Base-by-base conservation (phyloP, 2,888 invertebrate species). In the Xylota sylvarum region DNA sequence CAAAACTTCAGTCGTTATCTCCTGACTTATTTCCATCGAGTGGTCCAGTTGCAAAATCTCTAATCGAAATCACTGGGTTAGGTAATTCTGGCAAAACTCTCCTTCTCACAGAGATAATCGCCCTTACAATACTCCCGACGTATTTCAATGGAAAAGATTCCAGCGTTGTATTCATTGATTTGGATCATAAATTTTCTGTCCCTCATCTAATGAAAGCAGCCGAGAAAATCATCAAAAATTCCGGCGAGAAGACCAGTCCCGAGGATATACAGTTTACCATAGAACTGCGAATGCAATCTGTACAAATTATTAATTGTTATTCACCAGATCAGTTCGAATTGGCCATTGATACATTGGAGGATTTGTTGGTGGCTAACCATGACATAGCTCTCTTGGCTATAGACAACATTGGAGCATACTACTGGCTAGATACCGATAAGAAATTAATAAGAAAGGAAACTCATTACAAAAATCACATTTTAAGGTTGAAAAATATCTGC, bases 361-460 rank as follows among this genome's bases (percentile, higher is more conserved):
- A 91, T 40, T 89, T 93, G 9, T 88, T 94, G 6, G 88, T 92
- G 43, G 89, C 90, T 2, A 91, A 94, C 84, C 87, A 90, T 2
- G 91, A 91, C 79, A 91, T 94, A 6, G 91, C 93, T 17, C 88
- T 94, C 1, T 78, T 94, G 32, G 92, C 93, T 5, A 88, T 94
- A 7, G 94, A 94, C 81, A 93, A 93, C 84, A 90, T 94, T 37
- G 91, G 92, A n/a, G 92, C 93, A 0, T 93, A 93, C 89, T 94
- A 94, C 89, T 94, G 94, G 90, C 64, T 89, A 9, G 90, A 90
- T 56, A 88, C 86, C 1, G 79, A 88, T 5, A 73, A 86, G 6
- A 88, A 85, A 19, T 67, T 87, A 0, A 55, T 89, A 1, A 88
- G 89, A 19, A 90, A 89, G 89, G 78, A 84, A 9, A 89, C 88